A percentile compares a stretch with the other conserved stretches of the same genome.
Evolutionary conservation across 2,888 invertebrate species (phyloP).

Genomic region (Hermodice carunculata): DNA sequence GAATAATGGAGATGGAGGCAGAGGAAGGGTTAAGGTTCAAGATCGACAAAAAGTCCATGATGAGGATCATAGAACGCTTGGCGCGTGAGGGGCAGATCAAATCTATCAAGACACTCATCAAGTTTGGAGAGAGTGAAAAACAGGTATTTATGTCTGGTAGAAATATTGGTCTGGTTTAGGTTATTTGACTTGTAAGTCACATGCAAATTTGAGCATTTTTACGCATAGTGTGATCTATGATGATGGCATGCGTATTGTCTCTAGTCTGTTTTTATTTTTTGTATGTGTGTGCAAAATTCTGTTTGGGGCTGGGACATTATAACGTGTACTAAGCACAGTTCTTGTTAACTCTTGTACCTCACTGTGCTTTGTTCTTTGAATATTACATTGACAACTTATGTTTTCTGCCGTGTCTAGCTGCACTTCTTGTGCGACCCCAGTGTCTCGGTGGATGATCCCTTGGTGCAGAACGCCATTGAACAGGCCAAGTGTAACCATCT

Average conservation of each 20-base stretch:
- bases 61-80: constrained; percentile 75
- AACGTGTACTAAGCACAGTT: too few species aligned
- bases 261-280: too few species aligned
- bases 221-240: too few species aligned
- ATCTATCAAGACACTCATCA: constrained; percentile 72
- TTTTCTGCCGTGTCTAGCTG: constrained; percentile 42
- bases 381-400: neutral
- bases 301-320: too few species aligned
- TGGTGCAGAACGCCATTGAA: constrained; percentile 75
- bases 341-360: too few species aligned
- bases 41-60: constrained; percentile 78
- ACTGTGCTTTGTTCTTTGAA: too few species aligned
- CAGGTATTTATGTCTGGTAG: constrained; percentile 63
- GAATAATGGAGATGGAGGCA: constrained; percentile 72
- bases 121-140: constrained; percentile 70
- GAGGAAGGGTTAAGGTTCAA: constrained; percentile 73
- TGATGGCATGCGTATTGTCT: too few species aligned
- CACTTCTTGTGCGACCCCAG: constrained; percentile 73
- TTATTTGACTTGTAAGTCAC: too few species aligned
- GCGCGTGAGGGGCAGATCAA: constrained; percentile 75
- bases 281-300: too few species aligned
- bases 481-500: constrained; percentile 73
- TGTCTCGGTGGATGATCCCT: constrained; percentile 65
- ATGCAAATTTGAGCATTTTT: too few species aligned
- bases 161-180: too few species aligned